Evolutionary conservation across 1,140 invertebrate species (phyloP), one percentile per base, ranked within the genome.

Genomic region (Telenomus remus): DNA sequence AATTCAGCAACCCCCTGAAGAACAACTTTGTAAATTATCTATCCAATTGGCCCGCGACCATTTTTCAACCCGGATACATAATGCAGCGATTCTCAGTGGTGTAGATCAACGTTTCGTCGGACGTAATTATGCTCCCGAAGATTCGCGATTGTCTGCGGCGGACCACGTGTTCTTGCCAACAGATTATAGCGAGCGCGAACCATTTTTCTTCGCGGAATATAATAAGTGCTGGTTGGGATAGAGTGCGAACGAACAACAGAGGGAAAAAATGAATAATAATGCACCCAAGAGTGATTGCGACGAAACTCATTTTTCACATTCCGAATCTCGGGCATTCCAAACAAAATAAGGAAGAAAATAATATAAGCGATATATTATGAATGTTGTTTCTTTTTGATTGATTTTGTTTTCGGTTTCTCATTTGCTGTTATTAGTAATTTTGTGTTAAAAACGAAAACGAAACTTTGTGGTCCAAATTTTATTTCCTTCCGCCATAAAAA

Each of bases 251-350:
- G 19, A 27, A 27, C 19, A 27, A n/a, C 4, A 15, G 53, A 12
- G n/a, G n/a, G n/a, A 53, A 51, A 59, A 71, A 57, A 63, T 71
- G 68, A 71, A 63, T 71, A 53, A 57, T 56, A 44, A 71, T 61
- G 50, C 47, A 13, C 34, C 0, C 13, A 46, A 57, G 59, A 64
- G 51, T 46, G 54, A 64, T 57, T 64, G 68, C 8, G 15, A 53
- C 51, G 49, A 35, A 42, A 51, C 27, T 69, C 53, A 60, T 69
- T 53, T 59, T 60, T 60, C 44, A 56, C 12, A 8, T 53, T 34
- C 37, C 34, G 6, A 27, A 27, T 27, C 19, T 27, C 19, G 19
- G 19, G 19, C 19, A 27, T 53, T 15, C 39, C 15, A 53, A 53
- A 53, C n/a, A 39, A 39, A 39, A 11, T 39, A 27, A 27, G 6